Evolutionary conservation across 2,797 vertebrate species (phyloP).

Genomic region (Epinephelus coioides): DNA sequence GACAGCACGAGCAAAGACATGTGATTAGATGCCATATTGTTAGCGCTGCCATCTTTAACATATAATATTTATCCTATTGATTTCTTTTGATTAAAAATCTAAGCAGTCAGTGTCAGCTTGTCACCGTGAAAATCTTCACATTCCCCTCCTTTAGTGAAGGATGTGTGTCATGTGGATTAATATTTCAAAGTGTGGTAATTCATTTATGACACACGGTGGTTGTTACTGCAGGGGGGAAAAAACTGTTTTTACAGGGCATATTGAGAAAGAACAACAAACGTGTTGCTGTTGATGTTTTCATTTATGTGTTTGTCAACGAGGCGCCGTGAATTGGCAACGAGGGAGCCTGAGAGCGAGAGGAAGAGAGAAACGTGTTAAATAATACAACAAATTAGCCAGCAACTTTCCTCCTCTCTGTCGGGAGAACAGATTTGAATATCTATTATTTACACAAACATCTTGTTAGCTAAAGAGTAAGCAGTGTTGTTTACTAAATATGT

Average conservation of each 20-base stretch:
- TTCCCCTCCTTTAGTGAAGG: constrained; percentile 55
- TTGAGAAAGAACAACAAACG: constrained; percentile 49
- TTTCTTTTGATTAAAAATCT: constrained; percentile 81
- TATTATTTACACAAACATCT: constrained; percentile 88
- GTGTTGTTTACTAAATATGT: constrained; percentile 89
- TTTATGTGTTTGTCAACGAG: constrained; percentile 76
- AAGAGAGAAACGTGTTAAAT: constrained; percentile 74
- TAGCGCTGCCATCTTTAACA: constrained; percentile 66
- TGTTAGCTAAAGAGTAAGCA: constrained; percentile 84
- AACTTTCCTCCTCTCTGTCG: constrained; percentile 66
- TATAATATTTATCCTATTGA: constrained; percentile 82
- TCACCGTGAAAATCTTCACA: constrained; percentile 57
- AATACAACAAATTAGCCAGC: constrained; percentile 80
- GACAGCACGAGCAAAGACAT: constrained; percentile 69
- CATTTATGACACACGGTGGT: constrained; percentile 69
- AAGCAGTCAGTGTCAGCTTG: constrained; percentile 53
- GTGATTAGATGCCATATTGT: constrained; percentile 71
- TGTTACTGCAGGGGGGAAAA: constrained; percentile 41
- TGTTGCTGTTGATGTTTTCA: constrained; percentile 71
- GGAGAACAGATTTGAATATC: constrained; percentile 82
- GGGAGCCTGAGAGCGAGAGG: constrained; percentile 54
- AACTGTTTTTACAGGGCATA: constrained; percentile 57
- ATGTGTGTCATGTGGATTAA: constrained; percentile 74
- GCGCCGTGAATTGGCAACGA: constrained; percentile 8
- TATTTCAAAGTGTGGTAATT: constrained; percentile 79